Percentiles rank a stretch among this genome's conserved stretches.
phyloP scores from a whole-genome alignment of 2,113 vertebrate species.

The Entosphenus tridentatus region DNA sequence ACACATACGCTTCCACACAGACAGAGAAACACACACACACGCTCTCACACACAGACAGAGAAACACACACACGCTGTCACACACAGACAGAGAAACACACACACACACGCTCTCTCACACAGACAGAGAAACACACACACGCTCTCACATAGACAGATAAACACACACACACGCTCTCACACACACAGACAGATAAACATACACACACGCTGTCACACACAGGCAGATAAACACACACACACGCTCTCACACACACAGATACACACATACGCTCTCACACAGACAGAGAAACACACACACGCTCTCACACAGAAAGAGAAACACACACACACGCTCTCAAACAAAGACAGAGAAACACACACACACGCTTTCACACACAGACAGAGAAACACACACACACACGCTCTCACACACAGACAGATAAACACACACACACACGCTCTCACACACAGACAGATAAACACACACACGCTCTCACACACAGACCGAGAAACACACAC shows the following conservation, averaged over 20 bases:
- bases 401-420: background rate
- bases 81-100: background rate
- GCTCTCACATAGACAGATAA: background rate
- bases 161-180: background rate
- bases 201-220: background rate
- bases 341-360: background rate
- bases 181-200: background rate
- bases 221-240: too few species aligned
- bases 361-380: background rate
- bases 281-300: background rate
- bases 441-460: background rate
- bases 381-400: background rate
- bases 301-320: background rate
- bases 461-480: background rate
- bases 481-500: too few species aligned
- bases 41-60: background rate
- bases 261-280: background rate
- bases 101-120: background rate
- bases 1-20: background rate
- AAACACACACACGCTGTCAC: background rate
- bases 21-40: background rate
- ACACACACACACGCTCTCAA: background rate
- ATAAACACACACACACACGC: background rate
- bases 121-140: background rate
- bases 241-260: background rate